Percentiles rank a stretch among this genome's conserved stretches.
phyloP scores from a whole-genome alignment of 2,888 invertebrate species.

The Clusia tigrina region DNA sequence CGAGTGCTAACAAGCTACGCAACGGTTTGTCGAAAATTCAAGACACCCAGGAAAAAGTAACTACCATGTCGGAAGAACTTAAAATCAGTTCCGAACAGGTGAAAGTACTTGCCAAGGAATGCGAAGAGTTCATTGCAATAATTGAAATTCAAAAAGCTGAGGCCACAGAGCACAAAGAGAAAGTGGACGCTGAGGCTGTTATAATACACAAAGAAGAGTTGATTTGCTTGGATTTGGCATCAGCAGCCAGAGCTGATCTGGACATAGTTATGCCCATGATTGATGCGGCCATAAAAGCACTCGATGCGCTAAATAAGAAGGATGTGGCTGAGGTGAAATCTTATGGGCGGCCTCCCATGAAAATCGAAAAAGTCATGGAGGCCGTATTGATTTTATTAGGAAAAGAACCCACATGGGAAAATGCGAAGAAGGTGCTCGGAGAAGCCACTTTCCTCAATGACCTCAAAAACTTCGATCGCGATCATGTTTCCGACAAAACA shows the following conservation, averaged over 20 bases:
- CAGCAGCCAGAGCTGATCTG: conserved; percentile 82
- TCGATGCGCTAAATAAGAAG: conserved; percentile 84
- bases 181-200: conserved; percentile 75
- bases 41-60: conserved; percentile 83
- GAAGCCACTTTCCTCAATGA: conserved; percentile 81
- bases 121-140: conserved; percentile 84
- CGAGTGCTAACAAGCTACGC: conserved; percentile 79
- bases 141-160: conserved; percentile 83
- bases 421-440: conserved; percentile 86
- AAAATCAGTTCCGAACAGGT: conserved; percentile 77
- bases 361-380: conserved; percentile 90
- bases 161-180: conserved; percentile 82
- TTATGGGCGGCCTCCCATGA: conserved; percentile 84
- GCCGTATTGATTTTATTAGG: conserved; percentile 84
- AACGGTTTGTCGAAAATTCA: conserved; percentile 88
- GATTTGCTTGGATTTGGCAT: conserved; percentile 82
- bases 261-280: conserved; percentile 87
- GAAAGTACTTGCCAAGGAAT: conserved; percentile 79
- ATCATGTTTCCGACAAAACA: conserved; percentile 84
- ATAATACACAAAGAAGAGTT: conserved; percentile 82
- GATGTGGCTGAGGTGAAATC: conserved; percentile 91
- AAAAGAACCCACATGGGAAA: conserved; percentile 80
- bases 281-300: conserved; percentile 79
- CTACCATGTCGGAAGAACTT: conserved; percentile 83
- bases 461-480: conserved; percentile 85